Base-by-base conservation (phyloP, 2,888 invertebrate genomes). In the Polydesmus complanatus region DNA sequence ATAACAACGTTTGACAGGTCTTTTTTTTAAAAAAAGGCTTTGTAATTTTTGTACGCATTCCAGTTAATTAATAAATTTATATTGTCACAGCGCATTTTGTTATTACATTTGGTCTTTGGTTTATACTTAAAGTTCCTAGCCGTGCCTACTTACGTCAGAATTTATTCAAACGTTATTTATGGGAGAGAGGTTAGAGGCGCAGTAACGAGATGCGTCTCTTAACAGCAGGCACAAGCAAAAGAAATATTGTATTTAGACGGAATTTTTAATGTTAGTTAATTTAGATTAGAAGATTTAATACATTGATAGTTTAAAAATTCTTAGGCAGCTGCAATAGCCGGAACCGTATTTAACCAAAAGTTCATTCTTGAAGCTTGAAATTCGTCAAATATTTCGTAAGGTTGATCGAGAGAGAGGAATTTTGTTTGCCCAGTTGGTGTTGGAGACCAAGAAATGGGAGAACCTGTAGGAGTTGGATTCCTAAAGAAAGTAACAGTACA, bases 401-500 rank as follows among this genome's bases (percentile, higher is more conserved):
- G 37, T 37, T 37, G 37, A 14, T 37, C 37, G 5, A 58, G 22
- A 19, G 22, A 22, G 11, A 58, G 11, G 23, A 49, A 26, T 3
- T 25, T n/a, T 21, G 58, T 25, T 58, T 51, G 50, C 1, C 58
- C 58, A 3, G 58, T 22, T n/a, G 58, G 50, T 22, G 22, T 49
- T 50, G 58, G 48, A 3, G 25, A 25, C 58, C 58, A 58, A 5
- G 48, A n/a, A 51, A 58, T n/a, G 5, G 19, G 21, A 3, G 54
- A 18, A 1, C 25, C 58, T 2, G 18, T 3, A 22, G 49, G 50
- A 14, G 23, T 58, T 8, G 58, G 50, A 3, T 58, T 58, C 50
- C 58, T 58, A 27, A 56, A 56, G 37, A 37, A 37, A 8, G 5
- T 37, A 8, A 37, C 14, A 37, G 14, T 14, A 5, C 5, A 37